Evolutionary conservation across 2,888 invertebrate species (phyloP), one percentile per base, ranked within the genome.

Genomic region (Mimachlamys varia): DNA sequence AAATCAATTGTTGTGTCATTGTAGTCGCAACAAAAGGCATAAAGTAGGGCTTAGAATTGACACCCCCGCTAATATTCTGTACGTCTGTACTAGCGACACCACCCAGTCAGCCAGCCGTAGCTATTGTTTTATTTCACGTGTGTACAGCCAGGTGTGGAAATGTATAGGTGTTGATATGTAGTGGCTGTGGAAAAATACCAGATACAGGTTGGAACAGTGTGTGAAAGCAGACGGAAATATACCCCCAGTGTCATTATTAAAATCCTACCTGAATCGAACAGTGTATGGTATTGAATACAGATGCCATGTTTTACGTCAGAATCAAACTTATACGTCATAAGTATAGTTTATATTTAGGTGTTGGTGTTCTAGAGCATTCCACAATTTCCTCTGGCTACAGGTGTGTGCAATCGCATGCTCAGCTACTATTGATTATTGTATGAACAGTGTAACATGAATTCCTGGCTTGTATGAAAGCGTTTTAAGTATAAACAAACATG

Each of bases 91-190:
- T 10, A 17, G 53, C 1, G 53, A 17, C 53, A 58, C 58, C 22
- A 58, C 58, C 58, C 13, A 19, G 19, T 22, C 58, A 19, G 55
- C 19, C 55, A 55, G n/a, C 22, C 58, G 19, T 22, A 19, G 19
- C 58, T 22, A 1, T 19, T 13, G 76, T 33, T 12, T 33, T 76
- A 76, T 76, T 33, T 10, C 27, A 76, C 76, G 33, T 76, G 76
- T 76, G 76, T 76, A 76, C 33, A 22, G 33, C 27, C 76, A 76
- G 76, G 76, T 76, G 76, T 76, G 76, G 33, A 22, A 15, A 33
- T 76, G 76, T 33, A 76, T 76, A 76, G 76, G 76, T 76, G 76
- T 76, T 76, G 76, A 15, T 76, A 33, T 76, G n/a, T 76, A 76
- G 22, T 13, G 15, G 27, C 76, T 76, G 76, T 76, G 76, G 76